Base-by-base conservation (phyloP, 2,888 invertebrate genomes). In the Eristalis tenax region DNA sequence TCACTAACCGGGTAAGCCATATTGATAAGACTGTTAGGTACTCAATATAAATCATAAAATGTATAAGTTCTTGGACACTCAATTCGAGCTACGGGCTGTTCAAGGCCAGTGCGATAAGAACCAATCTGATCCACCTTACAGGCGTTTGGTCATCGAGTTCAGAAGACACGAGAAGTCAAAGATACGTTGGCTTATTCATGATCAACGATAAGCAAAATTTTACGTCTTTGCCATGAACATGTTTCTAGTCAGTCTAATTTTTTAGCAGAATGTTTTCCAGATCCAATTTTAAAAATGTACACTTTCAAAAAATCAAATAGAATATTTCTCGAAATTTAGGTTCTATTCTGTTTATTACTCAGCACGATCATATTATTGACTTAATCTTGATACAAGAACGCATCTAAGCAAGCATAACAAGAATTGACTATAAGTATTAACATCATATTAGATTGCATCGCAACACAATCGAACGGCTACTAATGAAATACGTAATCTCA, bases 401-500 rank as follows among this genome's bases (percentile, higher is more conserved):
- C 40, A 40, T 40, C 26, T 15, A 40, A 15, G 5, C 35, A 57
- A 38, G n/a, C n/a, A n/a, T n/a, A 64, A 64, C 28, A 79, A 59
- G 40, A 18, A 56, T 63, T 22, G 22, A 35, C 26, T 63, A 38
- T 3, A n/a, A n/a, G n/a, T n/a, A 38, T 38, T 35, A 26, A 15
- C 18, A 61, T 38, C 15, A 57, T 73, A 26, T 59, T 23, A 71
- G 50, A 80, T 75, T 32, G 57, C 61, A 70, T 83, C 64, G 64
- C 57, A 75, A 74, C 66, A 59, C 26, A 26, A 26, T 26, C 56
- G 13, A 76, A 76, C 68, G 35, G 1, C 66, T 59, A 73, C 81
- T 85, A 82, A 73, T 64, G 28, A 77, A 85, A 77, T 77, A 59
- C 56, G 18, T 38, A 50, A 75, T 74, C 75, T 32, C 28, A 63